A percentile compares a stretch with the other conserved stretches of the same genome.
phyloP scores from a whole-genome alignment of 1,140 invertebrate genomes.

The Ridgeia piscesae region DNA sequence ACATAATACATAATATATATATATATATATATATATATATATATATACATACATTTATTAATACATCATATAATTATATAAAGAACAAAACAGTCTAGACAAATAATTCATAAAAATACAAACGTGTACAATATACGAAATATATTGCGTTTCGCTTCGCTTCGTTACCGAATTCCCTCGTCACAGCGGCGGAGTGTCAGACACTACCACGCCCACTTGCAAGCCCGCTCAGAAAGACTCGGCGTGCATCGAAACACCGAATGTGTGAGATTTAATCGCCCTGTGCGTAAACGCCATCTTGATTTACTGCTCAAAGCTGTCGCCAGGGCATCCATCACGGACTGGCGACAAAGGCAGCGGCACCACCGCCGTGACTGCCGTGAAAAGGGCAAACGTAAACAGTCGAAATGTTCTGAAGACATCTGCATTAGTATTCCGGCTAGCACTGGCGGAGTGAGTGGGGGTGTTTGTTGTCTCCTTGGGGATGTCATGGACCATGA shows the following conservation, averaged over 20 bases:
- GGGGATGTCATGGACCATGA: too few relatives aligned
- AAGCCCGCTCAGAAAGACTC: neutral
- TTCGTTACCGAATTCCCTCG: neutral
- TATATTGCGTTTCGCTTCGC: too few relatives aligned
- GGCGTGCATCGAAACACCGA: neutral
- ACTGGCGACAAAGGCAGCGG: neutral
- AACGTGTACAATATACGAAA: too few relatives aligned
- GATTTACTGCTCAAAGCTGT: conserved; percentile 5
- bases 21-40: too few relatives aligned
- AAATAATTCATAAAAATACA: too few relatives aligned
- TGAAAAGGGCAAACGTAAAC: neutral
- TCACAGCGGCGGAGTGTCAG: neutral
- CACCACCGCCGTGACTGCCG: neutral
- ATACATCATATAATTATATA: too few relatives aligned
- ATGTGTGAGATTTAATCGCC: neutral
- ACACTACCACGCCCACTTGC: neutral
- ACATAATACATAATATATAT: too few relatives aligned
- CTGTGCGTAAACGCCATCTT: neutral
- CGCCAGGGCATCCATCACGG: neutral
- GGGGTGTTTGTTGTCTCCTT: neutral
- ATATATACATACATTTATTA: too few relatives aligned
- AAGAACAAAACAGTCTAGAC: too few relatives aligned
- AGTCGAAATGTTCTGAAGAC: neutral
- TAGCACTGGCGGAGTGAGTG: neutral
- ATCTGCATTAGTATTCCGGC: neutral